phyloP scores from a whole-genome alignment of 2,797 vertebrate genomes.

The Peromyscus aztecus region DNA sequence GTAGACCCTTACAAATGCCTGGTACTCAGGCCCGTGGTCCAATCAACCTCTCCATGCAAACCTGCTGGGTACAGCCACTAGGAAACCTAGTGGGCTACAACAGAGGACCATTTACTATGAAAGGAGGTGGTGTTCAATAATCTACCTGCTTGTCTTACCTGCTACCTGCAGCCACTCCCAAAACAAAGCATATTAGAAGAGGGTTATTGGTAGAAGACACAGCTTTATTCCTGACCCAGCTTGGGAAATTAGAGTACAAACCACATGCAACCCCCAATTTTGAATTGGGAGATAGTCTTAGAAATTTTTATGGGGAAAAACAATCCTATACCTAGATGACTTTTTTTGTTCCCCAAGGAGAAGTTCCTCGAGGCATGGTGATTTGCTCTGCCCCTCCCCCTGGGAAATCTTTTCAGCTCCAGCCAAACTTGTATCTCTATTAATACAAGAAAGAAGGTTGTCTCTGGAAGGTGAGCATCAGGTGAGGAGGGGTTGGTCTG shows the following conservation, averaged over 20 bases:
- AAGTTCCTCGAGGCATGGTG: neutral
- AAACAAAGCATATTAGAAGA: neutral
- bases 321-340: neutral
- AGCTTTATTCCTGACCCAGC: neutral
- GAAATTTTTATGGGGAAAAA: neutral
- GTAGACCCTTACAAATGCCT: no score
- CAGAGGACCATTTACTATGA: neutral
- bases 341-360: neutral
- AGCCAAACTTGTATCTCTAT: neutral
- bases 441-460: neutral
- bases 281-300: neutral
- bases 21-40: no score
- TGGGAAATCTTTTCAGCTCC: neutral
- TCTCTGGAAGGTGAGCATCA: neutral
- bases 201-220: neutral
- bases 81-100: no score
- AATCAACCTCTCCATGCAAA: no score
- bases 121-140: neutral
- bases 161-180: neutral
- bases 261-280: neutral
- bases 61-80: no score
- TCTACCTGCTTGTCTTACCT: neutral
- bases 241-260: neutral
- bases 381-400: neutral
- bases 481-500: neutral